Evolutionary conservation across 2,113 vertebrate species (phyloP).

Genomic region (Verasper variegatus): DNA sequence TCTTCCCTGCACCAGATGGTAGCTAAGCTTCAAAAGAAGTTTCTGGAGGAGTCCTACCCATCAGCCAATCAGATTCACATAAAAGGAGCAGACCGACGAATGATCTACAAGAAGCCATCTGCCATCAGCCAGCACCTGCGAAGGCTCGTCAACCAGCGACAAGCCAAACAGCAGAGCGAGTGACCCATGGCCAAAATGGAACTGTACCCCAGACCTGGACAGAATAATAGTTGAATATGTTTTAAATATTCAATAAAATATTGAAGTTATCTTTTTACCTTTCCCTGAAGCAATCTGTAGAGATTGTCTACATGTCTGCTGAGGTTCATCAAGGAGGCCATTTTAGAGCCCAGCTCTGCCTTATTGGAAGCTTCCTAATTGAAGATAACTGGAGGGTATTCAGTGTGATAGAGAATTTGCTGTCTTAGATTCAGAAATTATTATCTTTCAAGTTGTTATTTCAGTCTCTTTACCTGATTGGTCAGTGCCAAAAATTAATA

Average conservation of each 20-base stretch:
- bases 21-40: slow-evolving; percentile 80
- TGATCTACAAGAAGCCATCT: slow-evolving; percentile 84
- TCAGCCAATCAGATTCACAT: slow-evolving; percentile 81
- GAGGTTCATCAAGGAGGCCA: slow-evolving; percentile 55
- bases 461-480: slow-evolving; percentile 60
- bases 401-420: slow-evolving; percentile 61
- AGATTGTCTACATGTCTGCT: slow-evolving; percentile 42
- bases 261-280: slow-evolving; percentile 41
- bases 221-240: slow-evolving; percentile 38
- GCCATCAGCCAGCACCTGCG: slow-evolving; percentile 82
- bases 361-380: slow-evolving; percentile 56
- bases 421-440: slow-evolving; percentile 63
- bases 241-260: slow-evolving; percentile 56
- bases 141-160: slow-evolving; percentile 80
- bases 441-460: slow-evolving; percentile 64
- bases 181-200: slow-evolving; percentile 65
- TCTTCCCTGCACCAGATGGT: slow-evolving; percentile 78
- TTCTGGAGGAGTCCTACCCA: slow-evolving; percentile 81
- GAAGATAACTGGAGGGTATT: slow-evolving; percentile 57
- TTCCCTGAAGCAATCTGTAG: slow-evolving; percentile 38
- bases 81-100: slow-evolving; percentile 80
- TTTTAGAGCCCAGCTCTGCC: slow-evolving; percentile 39
- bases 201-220: slow-evolving; percentile 25
- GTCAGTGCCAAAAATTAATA: slow-evolving; percentile 56
- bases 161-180: slow-evolving; percentile 76